Evolutionary conservation across 1,140 invertebrate species (phyloP).

Genomic region (Yoshiicerus persimilis): DNA sequence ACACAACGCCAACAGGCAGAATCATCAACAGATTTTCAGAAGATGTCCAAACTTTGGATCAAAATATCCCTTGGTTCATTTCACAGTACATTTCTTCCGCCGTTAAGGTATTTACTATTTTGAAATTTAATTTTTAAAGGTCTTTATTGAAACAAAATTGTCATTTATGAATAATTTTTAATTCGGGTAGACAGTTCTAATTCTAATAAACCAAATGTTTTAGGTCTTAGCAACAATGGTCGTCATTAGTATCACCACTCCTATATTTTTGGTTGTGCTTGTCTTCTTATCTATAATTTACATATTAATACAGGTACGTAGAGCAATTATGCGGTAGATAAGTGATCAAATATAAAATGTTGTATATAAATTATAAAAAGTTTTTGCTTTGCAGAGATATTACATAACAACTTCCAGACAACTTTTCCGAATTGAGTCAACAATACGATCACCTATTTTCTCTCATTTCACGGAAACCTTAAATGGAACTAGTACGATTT

Average conservation of each 20-base stretch:
- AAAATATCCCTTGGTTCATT: not conserved
- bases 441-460: slow-evolving; percentile 95
- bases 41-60: slow-evolving; percentile 73
- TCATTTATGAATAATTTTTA: not conserved
- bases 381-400: slow-evolving; percentile 64
- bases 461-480: slow-evolving; percentile 91
- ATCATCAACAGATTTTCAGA: slow-evolving; percentile 83
- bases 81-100: slow-evolving; percentile 49
- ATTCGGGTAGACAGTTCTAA: not conserved
- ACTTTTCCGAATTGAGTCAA: slow-evolving; percentile 90
- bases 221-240: slow-evolving; percentile 71
- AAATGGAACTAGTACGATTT: slow-evolving; percentile 70
- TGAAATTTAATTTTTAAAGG: too few species aligned
- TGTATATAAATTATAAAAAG: not conserved
- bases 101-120: slow-evolving; percentile 62
- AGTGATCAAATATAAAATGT: too few species aligned
- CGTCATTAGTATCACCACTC: slow-evolving; percentile 87
- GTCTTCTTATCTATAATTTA: slow-evolving; percentile 86
- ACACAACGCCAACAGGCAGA: slow-evolving; percentile 79
- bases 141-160: too few species aligned
- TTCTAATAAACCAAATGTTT: slow-evolving; percentile 57
- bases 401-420: slow-evolving; percentile 91
- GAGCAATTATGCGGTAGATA: too few species aligned
- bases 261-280: slow-evolving; percentile 78
- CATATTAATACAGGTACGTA: slow-evolving; percentile 72